Base-by-base conservation (phyloP, 2,113 vertebrate genomes). In the Toxotes jaculatrix region DNA sequence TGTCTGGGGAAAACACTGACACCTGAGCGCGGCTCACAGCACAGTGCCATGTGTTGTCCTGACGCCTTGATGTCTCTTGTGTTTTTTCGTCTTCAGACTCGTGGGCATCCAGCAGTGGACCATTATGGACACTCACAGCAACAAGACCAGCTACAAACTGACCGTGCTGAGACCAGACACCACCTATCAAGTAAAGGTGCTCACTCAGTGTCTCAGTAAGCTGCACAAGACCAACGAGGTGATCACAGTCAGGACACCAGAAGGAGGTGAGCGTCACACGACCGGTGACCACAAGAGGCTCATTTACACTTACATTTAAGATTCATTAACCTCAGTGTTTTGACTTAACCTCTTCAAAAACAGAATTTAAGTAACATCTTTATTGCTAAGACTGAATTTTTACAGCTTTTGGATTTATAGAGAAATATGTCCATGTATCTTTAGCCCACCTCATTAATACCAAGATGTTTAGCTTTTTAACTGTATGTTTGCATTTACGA, bases 131-230 rank as follows among this genome's bases (percentile, higher is more conserved):
- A 98, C 97, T 0, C 96, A 99, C 91, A 99, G 97, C 93, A 99
- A 96, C 89, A 99, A 99, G 91, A 97, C 96, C 55, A 97, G 93
- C 90, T 93, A 93, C 1, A 86, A 95, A 0, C 87, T 99, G 84
- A 97, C 93, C 0, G 95, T 99, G 19, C 91, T 99, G 70, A 96
- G 96, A 72, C 98, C 98, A 0, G 98, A 98, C 85, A 96, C 96
- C 83, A 98, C 96, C 0, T 99, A 99, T 71, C 97, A 98, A 36
- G 96, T 97, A 47, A 99, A 99, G 67, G 97, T 99, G 16, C 97
- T 98, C 82, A 97, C 97, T 5, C 97, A 98, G 85, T 99, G 98
- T 36, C 95, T 99, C 87, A 97, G 94, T 90, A 94, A 95, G 84
- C 82, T 95, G 74, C 97, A 99, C 92, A 97, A 95, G 92, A 97